Evolutionary conservation across 2,797 vertebrate species (phyloP).

Genomic region (Epinephelus coioides): DNA sequence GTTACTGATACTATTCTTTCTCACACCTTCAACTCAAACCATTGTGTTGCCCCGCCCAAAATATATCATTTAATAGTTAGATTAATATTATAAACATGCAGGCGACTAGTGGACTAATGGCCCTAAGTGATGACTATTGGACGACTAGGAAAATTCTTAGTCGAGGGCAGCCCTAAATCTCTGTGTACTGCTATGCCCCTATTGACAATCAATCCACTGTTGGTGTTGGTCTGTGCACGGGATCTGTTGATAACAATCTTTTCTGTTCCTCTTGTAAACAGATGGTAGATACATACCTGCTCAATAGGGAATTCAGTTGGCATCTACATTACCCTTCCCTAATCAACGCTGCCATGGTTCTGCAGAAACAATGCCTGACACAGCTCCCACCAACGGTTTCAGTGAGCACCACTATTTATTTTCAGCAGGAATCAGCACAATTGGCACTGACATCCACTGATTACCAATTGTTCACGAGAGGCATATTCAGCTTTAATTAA

Average conservation of each 20-base stretch:
- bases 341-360: background rate
- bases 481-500: slow-evolving; percentile 49
- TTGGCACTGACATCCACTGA: slow-evolving; percentile 49
- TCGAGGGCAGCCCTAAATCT: too few relatives aligned
- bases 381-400: slow-evolving; percentile 8
- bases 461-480: slow-evolving; percentile 51
- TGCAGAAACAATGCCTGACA: slow-evolving; percentile 1
- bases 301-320: background rate
- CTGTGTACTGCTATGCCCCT: too few relatives aligned
- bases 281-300: background rate
- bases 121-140: too few relatives aligned
- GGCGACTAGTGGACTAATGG: too few relatives aligned
- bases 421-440: slow-evolving; percentile 36
- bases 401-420: slow-evolving; percentile 32
- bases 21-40: too few relatives aligned
- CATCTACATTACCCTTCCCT: background rate
- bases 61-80: too few relatives aligned
- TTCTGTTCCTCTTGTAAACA: background rate
- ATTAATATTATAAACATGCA: too few relatives aligned
- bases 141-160: too few relatives aligned
- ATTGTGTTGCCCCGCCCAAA: too few relatives aligned
- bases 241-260: background rate
- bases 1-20: too few relatives aligned
- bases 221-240: background rate
- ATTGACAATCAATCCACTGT: background rate